These are phyloP conservation scores for Axis porcinus DNA, from an alignment of 2,113 vertebrate genomes.

Conservation along the genomic window DNA sequence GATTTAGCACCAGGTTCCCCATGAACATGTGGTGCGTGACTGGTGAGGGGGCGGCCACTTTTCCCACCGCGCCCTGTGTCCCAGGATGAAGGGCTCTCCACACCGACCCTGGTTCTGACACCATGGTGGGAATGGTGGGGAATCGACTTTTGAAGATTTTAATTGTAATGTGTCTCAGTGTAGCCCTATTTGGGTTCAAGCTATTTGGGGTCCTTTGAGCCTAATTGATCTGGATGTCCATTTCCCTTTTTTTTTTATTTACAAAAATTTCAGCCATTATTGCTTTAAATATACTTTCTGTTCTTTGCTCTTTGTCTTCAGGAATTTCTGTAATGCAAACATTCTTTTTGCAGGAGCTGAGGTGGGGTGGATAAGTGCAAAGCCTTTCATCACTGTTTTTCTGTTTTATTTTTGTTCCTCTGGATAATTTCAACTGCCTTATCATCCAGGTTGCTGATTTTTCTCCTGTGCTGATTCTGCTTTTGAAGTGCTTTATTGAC, in stretches of 20 bases:
- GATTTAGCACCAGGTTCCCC: background rate
- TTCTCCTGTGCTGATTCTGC: background rate
- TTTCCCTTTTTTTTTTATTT: background rate
- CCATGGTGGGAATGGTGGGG: background rate
- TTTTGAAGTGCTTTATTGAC: background rate
- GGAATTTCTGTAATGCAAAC: background rate
- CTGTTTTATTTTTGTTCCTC: background rate
- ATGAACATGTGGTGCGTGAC: background rate
- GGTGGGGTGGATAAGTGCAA: background rate
- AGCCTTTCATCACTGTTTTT: background rate
- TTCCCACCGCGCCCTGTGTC: fast-evolving
- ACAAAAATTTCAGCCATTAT: background rate
- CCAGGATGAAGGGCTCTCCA: background rate
- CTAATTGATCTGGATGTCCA: background rate
- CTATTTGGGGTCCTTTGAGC: background rate
- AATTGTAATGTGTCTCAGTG: background rate
- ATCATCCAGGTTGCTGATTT: background rate
- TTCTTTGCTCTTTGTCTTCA: background rate
- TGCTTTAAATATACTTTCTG: background rate
- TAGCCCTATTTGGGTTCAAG: background rate
- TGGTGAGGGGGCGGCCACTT: background rate
- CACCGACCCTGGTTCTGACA: background rate
- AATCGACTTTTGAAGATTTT: background rate
- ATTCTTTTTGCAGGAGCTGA: background rate
- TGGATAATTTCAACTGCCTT: background rate